Conservation (phyloP, 2,888 invertebrate species). For the Eristalinus aeneus region DNA sequence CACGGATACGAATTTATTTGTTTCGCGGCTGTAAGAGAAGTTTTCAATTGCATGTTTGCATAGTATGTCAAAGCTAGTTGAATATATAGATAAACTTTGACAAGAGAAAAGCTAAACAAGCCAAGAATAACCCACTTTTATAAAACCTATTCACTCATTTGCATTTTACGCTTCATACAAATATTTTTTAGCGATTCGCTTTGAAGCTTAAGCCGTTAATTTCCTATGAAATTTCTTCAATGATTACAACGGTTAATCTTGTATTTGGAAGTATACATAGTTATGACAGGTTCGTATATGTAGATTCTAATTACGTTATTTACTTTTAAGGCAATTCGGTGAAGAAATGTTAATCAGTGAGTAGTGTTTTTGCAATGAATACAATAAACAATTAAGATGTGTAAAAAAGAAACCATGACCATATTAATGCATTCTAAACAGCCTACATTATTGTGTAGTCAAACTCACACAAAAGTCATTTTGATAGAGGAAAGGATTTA, state of each 20-base stretch:
- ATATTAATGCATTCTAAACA: not conserved
- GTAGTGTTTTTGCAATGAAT: conserved; percentile 43
- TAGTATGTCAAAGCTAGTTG: conserved; percentile 17
- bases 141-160: conserved; percentile 37
- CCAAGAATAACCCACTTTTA: conserved; percentile 14
- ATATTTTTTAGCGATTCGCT: too few species aligned
- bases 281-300: too few species aligned
- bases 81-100: conserved; percentile 27
- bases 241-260: too few species aligned
- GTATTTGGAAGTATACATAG: too few species aligned
- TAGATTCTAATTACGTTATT: too few species aligned
- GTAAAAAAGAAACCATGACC: not conserved
- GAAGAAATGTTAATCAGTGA: conserved; percentile 12
- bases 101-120: conserved; percentile 42
- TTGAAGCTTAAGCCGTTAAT: too few species aligned
- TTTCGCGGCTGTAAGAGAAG: not conserved
- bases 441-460: not conserved
- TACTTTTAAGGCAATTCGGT: conserved; percentile 25
- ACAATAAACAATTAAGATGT: conserved; percentile 31
- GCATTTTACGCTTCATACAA: too few species aligned
- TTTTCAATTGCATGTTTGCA: conserved; percentile 28
- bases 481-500: conserved; percentile 47
- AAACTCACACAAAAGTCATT: conserved; percentile 28
- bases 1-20: not conserved
- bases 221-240: too few species aligned